Percentiles rank a stretch among this genome's conserved stretches.
Conservation (phyloP, 2,888 invertebrate species). For the Agrochola macilenta region DNA sequence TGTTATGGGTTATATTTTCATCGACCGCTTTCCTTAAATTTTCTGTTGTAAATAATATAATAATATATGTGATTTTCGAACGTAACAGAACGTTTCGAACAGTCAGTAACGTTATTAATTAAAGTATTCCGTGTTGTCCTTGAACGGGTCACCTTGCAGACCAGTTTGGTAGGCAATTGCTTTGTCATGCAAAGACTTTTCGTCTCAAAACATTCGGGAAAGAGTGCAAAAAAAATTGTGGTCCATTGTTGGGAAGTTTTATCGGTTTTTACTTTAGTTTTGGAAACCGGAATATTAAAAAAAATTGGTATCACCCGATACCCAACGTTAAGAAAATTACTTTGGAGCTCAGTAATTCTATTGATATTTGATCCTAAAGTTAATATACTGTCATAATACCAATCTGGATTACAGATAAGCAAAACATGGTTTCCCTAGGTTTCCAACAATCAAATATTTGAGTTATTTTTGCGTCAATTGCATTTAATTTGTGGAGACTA, state of each 20-base stretch:
- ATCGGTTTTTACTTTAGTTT: not conserved
- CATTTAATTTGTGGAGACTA: too few relatives aligned
- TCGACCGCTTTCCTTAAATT: not conserved
- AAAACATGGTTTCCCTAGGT: not conserved
- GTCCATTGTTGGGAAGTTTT: conserved; percentile 23
- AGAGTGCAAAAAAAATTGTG: not conserved
- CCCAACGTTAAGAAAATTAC: too few relatives aligned
- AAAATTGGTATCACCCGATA: not conserved
- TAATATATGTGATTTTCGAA: not conserved
- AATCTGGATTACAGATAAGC: not conserved
- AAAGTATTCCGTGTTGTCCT: conserved; percentile 17
- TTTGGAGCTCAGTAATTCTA: not conserved
- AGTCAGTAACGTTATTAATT: not conserved
- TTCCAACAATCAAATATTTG: not conserved
- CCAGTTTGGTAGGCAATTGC: conserved; percentile 29
- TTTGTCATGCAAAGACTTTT: conserved; percentile 16
- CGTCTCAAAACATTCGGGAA: conserved; percentile 16
- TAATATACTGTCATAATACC: too few relatives aligned
- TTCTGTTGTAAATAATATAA: too few relatives aligned
- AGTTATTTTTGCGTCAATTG: not conserved
- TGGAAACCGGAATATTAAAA: not conserved
- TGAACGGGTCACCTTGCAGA: conserved; percentile 43
- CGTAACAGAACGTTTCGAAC: not conserved
- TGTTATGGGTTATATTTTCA: too few relatives aligned
- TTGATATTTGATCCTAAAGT: not conserved